These are phyloP conservation scores for Troilus luridus DNA, from an alignment of 2,888 invertebrate genomes.

Conservation along the genomic window DNA sequence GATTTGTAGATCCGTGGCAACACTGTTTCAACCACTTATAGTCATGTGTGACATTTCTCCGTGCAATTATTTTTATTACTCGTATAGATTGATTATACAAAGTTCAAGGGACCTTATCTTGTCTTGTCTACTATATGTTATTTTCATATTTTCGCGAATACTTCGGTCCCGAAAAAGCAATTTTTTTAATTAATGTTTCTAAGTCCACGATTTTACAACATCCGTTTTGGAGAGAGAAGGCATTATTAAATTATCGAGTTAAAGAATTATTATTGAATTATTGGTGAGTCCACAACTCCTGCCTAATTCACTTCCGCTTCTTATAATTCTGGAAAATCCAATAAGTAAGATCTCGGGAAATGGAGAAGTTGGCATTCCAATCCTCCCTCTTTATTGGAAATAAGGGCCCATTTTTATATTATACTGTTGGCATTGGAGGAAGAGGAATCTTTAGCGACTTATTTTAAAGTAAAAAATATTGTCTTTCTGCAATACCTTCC, in stretches of 20 bases:
- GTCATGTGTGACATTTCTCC: too few species aligned
- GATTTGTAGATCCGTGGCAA: too few species aligned
- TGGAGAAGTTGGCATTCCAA: conserved; percentile 42
- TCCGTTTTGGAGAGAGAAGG: neutral
- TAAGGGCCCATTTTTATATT: conserved; percentile 44
- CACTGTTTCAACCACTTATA: too few species aligned
- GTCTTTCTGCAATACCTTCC: conserved; percentile 25
- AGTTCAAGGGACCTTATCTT: too few species aligned
- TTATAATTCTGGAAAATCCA: conserved; percentile 40
- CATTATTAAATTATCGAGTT: conserved; percentile 21
- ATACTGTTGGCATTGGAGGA: conserved; percentile 22
- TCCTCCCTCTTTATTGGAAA: conserved; percentile 47
- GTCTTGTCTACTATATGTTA: too few species aligned
- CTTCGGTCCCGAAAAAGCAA: neutral
- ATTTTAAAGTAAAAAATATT: conserved; percentile 46
- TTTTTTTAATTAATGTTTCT: neutral
- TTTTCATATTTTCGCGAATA: neutral
- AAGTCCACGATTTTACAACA: neutral
- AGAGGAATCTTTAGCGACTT: conserved; percentile 10
- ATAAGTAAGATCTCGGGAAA: conserved; percentile 41
- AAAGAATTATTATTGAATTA: conserved; percentile 38
- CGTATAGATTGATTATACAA: too few species aligned
- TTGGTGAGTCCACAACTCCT: conserved; percentile 40
- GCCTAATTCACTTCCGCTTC: conserved; percentile 41
- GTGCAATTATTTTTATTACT: too few species aligned